These are phyloP conservation scores for Paragorgia papillata DNA, from an alignment of 92 coral and sea anemone species.

Conservation along the genomic window DNA sequence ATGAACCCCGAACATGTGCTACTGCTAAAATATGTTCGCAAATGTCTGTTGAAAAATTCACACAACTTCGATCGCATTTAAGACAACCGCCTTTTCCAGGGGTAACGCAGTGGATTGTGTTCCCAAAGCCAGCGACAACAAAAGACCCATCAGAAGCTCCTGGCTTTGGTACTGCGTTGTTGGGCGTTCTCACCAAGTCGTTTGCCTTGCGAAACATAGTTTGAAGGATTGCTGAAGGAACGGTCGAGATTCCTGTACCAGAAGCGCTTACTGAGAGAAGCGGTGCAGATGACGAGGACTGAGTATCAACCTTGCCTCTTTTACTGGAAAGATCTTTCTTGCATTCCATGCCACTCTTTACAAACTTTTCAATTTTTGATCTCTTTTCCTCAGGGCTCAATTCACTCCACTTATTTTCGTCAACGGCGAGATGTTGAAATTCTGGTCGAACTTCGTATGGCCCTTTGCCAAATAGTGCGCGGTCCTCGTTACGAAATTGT, in stretches of 20 bases:
- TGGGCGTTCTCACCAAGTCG: conserved; percentile 18
- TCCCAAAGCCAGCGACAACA: no score
- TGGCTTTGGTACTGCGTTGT: conserved; percentile 39
- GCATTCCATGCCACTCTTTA: conserved; percentile 30
- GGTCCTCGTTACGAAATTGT: conserved; percentile 38
- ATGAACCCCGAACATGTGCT: no score
- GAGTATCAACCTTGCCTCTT: not conserved
- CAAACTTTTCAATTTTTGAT: conserved; percentile 13
- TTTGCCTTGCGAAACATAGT: conserved; percentile 49
- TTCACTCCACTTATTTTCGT: conserved; percentile 16
- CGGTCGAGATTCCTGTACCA: conserved; percentile 4
- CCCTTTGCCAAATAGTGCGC: conserved; percentile 31
- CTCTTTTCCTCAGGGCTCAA: conserved; percentile 13
- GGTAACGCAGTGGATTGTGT: no score
- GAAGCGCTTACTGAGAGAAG: conserved; percentile 9
- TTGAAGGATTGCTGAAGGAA: conserved; percentile 41
- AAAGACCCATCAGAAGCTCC: conserved; percentile 51
- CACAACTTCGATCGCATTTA: no score
- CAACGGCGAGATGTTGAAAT: conserved; percentile 22
- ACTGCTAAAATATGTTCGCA: no score
- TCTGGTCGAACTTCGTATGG: conserved; percentile 25
- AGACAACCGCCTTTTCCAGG: no score
- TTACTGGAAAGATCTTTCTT: conserved; percentile 6
- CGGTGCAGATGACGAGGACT: no score
- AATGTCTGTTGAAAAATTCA: no score